Percentiles rank a stretch among this genome's conserved stretches.
Conservation (phyloP, 2,113 vertebrate genomes). For the Garra rufa region DNA sequence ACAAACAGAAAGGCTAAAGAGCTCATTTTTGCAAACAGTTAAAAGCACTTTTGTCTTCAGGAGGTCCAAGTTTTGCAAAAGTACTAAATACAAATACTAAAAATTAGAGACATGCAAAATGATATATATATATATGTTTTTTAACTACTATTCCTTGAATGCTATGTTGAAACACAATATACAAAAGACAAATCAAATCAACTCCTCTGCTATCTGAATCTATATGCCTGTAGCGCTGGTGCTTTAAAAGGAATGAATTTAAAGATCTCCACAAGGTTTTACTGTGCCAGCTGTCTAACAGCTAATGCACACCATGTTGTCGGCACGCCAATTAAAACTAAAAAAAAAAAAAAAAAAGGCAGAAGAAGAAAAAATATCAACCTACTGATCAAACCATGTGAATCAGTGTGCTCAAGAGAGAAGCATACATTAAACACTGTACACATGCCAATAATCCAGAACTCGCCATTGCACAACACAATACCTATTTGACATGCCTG, state of each 20-base stretch:
- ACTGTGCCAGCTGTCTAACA: slow-evolving; percentile 24
- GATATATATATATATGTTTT: too few relatives aligned
- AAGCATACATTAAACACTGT: slow-evolving; percentile 10
- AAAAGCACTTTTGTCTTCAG: slow-evolving; percentile 6
- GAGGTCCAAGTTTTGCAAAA: neutral
- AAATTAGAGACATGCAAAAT: neutral
- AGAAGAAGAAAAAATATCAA: neutral
- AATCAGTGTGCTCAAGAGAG: neutral
- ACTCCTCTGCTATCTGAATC: neutral
- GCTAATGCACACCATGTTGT: slow-evolving; percentile 8
- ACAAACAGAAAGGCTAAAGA: neutral
- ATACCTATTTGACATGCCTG: slow-evolving; percentile 50
- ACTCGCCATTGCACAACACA: neutral
- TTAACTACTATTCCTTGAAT: neutral
- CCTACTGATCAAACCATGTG: neutral
- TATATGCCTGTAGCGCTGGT: neutral
- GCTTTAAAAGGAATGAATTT: neutral
- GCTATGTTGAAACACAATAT: neutral
- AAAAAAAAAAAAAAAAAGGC: neutral
- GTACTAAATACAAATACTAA: neutral
- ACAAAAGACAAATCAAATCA: neutral
- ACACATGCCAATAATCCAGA: neutral
- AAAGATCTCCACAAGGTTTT: neutral
- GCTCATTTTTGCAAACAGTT: neutral
- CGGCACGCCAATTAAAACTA: neutral